Conservation (phyloP, 2,797 vertebrate genomes). For the Myripristis jacobus region DNA sequence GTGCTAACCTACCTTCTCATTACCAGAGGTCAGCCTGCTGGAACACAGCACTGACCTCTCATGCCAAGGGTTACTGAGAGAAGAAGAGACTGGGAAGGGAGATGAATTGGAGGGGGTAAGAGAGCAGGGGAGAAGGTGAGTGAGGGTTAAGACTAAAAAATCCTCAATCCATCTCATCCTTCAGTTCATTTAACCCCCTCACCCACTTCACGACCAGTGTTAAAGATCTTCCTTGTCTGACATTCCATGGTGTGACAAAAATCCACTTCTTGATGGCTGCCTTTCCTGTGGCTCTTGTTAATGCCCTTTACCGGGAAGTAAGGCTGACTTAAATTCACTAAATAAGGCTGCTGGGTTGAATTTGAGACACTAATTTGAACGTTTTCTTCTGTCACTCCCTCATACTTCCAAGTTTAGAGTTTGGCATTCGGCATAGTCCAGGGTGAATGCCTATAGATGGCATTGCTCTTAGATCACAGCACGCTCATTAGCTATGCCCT, state of each 20-base stretch:
- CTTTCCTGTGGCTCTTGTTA: slow-evolving; percentile 4
- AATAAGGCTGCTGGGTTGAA: slow-evolving; percentile 1
- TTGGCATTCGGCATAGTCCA: slow-evolving; percentile 43
- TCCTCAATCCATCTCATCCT: slow-evolving; percentile 12
- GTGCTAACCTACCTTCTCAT: slow-evolving; percentile 73
- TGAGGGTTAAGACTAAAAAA: slow-evolving; percentile 22
- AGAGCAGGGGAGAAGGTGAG: slow-evolving; percentile 12
- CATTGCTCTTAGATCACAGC: slow-evolving; percentile 66
- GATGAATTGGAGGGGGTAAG: slow-evolving; percentile 1
- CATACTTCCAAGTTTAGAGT: slow-evolving; percentile 33
- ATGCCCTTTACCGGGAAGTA: slow-evolving; percentile 20
- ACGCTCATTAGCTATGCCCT: slow-evolving; percentile 70
- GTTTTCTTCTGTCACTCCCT: not conserved
- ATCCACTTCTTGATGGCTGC: slow-evolving; percentile 3
- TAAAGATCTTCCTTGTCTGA: not conserved
- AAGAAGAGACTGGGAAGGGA: slow-evolving; percentile 19
- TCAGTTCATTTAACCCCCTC: slow-evolving; percentile 44
- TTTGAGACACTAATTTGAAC: not conserved
- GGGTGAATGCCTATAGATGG: slow-evolving; percentile 62
- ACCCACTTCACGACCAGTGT: slow-evolving; percentile 1
- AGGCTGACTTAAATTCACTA: slow-evolving; percentile 11
- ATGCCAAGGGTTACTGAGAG: slow-evolving; percentile 55
- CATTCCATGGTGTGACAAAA: not conserved
- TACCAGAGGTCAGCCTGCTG: slow-evolving; percentile 72
- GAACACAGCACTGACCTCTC: slow-evolving; percentile 69